Percentiles rank a stretch among this genome's conserved stretches.
Conservation (phyloP, 2,797 vertebrate species). For the Ctenopoma multispine region DNA sequence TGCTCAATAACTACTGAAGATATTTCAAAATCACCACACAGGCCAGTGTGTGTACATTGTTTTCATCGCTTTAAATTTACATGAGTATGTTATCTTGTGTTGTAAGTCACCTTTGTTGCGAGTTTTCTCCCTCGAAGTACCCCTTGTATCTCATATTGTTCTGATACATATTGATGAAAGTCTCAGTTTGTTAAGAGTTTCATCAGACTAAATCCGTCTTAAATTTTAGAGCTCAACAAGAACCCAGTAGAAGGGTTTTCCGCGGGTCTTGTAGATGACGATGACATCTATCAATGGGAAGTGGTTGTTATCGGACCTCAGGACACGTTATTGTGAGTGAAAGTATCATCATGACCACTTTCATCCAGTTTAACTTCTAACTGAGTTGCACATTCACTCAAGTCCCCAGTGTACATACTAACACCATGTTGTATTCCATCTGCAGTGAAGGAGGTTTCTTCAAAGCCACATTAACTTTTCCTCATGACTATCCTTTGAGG, state of each 20-base stretch:
- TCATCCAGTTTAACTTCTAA: background rate
- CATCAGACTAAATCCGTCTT: background rate
- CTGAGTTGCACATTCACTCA: background rate
- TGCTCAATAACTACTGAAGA: slow-evolving; percentile 36
- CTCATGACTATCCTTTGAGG: slow-evolving; percentile 82
- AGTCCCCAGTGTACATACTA: background rate
- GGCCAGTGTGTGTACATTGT: background rate
- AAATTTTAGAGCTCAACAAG: slow-evolving; percentile 82
- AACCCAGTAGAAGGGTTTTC: slow-evolving; percentile 87
- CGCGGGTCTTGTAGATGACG: slow-evolving; percentile 83
- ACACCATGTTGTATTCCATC: slow-evolving; percentile 24
- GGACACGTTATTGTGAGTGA: slow-evolving; percentile 84
- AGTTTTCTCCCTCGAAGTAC: background rate
- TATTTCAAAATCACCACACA: background rate
- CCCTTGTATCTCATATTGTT: no score
- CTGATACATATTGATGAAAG: no score
- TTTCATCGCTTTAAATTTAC: background rate
- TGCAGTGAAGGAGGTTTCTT: slow-evolving; percentile 84
- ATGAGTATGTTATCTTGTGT: background rate
- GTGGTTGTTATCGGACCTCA: slow-evolving; percentile 86
- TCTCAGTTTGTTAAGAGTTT: no score
- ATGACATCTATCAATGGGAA: slow-evolving; percentile 87
- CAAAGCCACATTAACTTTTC: slow-evolving; percentile 84
- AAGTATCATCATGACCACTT: no score
- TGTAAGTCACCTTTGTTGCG: no score